Percentiles rank a stretch among this genome's conserved stretches.
phyloP scores from a whole-genome alignment of 2,888 invertebrate species.

The Clanis bilineata region DNA sequence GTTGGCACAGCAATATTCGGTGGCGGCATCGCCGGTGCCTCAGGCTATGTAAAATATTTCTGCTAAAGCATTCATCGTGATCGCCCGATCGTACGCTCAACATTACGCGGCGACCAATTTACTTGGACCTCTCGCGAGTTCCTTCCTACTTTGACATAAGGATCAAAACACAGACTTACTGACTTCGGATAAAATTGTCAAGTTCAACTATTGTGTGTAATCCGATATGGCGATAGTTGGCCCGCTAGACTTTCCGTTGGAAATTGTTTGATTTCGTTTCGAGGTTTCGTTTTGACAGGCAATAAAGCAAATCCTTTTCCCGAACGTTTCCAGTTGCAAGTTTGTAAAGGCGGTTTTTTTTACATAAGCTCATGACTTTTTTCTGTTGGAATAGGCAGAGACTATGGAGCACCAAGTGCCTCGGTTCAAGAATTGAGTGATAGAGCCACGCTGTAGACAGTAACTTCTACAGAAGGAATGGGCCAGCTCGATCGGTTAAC shows the following conservation, averaged over 20 bases:
- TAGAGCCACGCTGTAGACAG: too few species aligned
- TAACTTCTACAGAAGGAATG: too few species aligned
- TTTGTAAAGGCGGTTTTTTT: background rate
- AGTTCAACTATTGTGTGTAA: constrained; percentile 67
- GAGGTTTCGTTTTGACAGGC: constrained; percentile 52
- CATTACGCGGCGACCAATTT: constrained; percentile 59
- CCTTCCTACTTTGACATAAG: constrained; percentile 46
- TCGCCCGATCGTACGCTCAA: constrained; percentile 66
- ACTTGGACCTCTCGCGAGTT: constrained; percentile 32
- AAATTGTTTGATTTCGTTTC: constrained; percentile 68
- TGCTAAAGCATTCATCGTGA: constrained; percentile 81
- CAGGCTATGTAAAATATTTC: constrained; percentile 81
- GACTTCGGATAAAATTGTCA: constrained; percentile 41
- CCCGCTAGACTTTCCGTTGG: constrained; percentile 60
- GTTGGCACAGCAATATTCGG: constrained; percentile 79
- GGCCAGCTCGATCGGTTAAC: too few species aligned
- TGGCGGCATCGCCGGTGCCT: constrained; percentile 66
- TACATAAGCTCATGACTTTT: too few species aligned
- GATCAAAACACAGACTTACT: constrained; percentile 34
- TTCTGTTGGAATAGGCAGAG: too few species aligned
- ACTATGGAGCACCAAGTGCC: too few species aligned
- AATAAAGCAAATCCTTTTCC: constrained; percentile 27
- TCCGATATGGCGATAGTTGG: constrained; percentile 70
- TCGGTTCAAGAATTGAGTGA: too few species aligned
- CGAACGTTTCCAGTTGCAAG: background rate